A percentile compares a stretch with the other conserved stretches of the same genome.
Conservation (phyloP, 2,888 invertebrate genomes). For the Drosophila prolongata region DNA sequence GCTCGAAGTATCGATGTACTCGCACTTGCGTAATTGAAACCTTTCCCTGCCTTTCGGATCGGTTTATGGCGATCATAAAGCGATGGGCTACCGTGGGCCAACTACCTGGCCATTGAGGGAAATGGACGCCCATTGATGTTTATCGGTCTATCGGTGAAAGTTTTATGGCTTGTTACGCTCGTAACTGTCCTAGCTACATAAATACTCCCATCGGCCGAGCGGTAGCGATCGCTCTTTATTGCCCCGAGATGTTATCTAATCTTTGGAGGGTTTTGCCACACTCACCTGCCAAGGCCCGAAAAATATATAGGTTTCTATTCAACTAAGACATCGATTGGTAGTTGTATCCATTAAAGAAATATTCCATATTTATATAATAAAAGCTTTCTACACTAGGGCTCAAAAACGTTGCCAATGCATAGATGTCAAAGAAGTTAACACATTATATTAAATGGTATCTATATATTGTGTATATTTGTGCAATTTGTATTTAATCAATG, state of each 20-base stretch:
- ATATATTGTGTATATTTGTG: too few species aligned
- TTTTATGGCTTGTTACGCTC: conserved; percentile 69
- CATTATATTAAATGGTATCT: too few species aligned
- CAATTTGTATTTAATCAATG: too few species aligned
- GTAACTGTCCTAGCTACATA: conserved; percentile 22
- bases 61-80: conserved; percentile 67
- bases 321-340: not conserved
- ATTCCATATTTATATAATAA: fast-evolving
- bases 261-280: conserved; percentile 2
- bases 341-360: not conserved
- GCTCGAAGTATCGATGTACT: conserved; percentile 15
- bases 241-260: conserved; percentile 44
- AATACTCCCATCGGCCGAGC: conserved; percentile 3
- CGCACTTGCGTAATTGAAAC: conserved; percentile 61
- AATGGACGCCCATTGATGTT: conserved; percentile 56
- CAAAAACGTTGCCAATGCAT: too few species aligned
- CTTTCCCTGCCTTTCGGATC: conserved; percentile 24
- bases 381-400: too few species aligned
- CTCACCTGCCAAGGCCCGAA: not conserved
- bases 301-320: too few species aligned
- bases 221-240: conserved; percentile 6
- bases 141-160: conserved; percentile 72
- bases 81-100: conserved; percentile 39
- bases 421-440: too few species aligned
- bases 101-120: conserved; percentile 55